Evolutionary conservation across 2,797 vertebrate species (phyloP), one percentile per base, ranked within the genome.

Genomic region (Phrynocephalus guinanensis): DNA sequence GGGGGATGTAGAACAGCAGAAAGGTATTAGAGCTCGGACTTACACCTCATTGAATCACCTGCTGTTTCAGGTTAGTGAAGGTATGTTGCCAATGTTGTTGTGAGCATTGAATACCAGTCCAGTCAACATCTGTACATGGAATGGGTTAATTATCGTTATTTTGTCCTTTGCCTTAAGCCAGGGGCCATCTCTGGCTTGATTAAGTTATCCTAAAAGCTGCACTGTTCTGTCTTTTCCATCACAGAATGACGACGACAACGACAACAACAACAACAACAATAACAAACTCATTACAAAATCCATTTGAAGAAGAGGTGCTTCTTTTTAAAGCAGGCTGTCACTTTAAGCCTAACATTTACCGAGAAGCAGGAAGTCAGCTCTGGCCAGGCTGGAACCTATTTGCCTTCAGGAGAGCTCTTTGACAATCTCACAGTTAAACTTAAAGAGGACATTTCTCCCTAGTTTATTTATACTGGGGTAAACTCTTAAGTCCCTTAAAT

Each of bases 281-380:
- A 44, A 44, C 38, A 88, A 63, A 30, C 33, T 8, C 16, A 22
- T 73, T 84, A 73, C 2, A 66, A 68, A 73, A 88, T 56, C 79
- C 63, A 73, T 75, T 66, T 76, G 87, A 88, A 60, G 38, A 79
- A 68, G 9, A 20, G 22, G 26, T 20, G 26, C 52, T 28, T 78
- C 50, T 48, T 48, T 76, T 76, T 76, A 48, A 56, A 56, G 77
- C 85, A 90, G 79, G 76, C 85, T 91, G 48, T 89, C 82, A 92
- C 88, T 77, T 93, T 86, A 92, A 82, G 56, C 79, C 86, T 73
- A 92, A 90, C 0, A 0, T 83, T 94, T 93, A 90, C 81, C 91
- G 88, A 86, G 89, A 92, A 91, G 83, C 60, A 75, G 72, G 87
- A 93, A 33, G 93, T 91, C 84, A 91, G 86, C 79, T 79, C 68